A percentile compares a stretch with the other conserved stretches of the same genome.
These are phyloP conservation scores for Himalopsyche phryganea DNA, from an alignment of 1,140 invertebrate genomes.

Conservation along the genomic window DNA sequence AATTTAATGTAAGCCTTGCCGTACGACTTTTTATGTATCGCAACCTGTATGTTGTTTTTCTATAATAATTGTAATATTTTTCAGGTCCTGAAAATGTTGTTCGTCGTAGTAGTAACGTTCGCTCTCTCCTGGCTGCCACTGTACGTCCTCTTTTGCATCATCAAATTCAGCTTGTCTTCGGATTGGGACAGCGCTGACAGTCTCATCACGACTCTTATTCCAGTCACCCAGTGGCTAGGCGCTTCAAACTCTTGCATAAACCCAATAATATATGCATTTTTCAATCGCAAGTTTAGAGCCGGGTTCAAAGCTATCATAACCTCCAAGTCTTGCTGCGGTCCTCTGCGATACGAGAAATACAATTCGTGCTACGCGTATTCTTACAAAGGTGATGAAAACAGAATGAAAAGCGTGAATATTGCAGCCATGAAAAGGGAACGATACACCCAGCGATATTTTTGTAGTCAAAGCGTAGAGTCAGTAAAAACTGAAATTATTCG, in stretches of 20 bases:
- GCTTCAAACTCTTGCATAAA: slow-evolving; percentile 53
- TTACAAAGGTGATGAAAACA: slow-evolving; percentile 28
- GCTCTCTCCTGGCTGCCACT: slow-evolving; percentile 64
- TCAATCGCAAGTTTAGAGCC: slow-evolving; percentile 63
- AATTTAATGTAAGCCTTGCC: too few relatives aligned
- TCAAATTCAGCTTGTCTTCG: slow-evolving; percentile 44
- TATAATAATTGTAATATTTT: too few relatives aligned
- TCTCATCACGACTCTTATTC: slow-evolving; percentile 48
- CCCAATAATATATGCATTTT: slow-evolving; percentile 62
- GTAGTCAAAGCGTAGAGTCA: slow-evolving; percentile 24
- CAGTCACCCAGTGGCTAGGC: slow-evolving; percentile 65
- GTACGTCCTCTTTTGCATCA: slow-evolving; percentile 52
- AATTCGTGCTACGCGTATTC: slow-evolving; percentile 32
- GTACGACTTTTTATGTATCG: too few relatives aligned
- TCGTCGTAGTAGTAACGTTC: slow-evolving; percentile 62
- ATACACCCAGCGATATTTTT: slow-evolving; percentile 26
- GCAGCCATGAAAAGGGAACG: slow-evolving; percentile 25
- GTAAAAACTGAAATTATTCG: slow-evolving; percentile 25
- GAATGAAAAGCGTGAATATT: slow-evolving; percentile 22
- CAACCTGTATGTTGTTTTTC: too few relatives aligned
- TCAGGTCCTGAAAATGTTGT: slow-evolving; percentile 61
- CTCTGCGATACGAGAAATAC: slow-evolving; percentile 35
- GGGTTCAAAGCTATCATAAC: slow-evolving; percentile 55
- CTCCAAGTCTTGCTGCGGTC: slow-evolving; percentile 40
- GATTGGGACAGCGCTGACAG: slow-evolving; percentile 35